Evolutionary conservation across 2,797 vertebrate genomes (phyloP), one percentile per base, ranked within the genome.

Genomic region (Lerista edwardsae): DNA sequence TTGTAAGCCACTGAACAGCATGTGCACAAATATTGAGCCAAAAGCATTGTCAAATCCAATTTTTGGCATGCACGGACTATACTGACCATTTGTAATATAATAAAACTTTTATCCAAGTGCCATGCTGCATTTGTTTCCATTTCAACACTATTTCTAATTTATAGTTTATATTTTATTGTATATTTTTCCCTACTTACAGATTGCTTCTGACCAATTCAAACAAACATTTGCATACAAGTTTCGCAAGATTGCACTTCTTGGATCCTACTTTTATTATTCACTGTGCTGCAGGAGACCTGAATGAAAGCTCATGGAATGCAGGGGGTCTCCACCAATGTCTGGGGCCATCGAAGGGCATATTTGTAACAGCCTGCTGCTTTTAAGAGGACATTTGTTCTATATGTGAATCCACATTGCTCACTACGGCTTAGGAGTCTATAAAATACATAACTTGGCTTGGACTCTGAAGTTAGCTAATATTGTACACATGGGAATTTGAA

Each of bases 371-470:
- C 69, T 0, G 0, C 7, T 80, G 69, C 57, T 76, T 41, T 34
- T 78, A 7, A 79, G 41, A 75, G 64, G 29, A 29, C 87, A 86
- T 88, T 93, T 87, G 89, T 80, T 85, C 86, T 84, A 89, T 3
- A 71, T 55, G 0, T 81, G 74, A 74, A 5, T 69, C 19, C 76
- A 0, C 5, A 14, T 64, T 39, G 61, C 61, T 87, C 83, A 68
- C 80, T 81, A 59, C 85, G 74, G 68, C 83, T 77, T 75, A 83
- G 41, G 83, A 91, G 78, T 92, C 68, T 74, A 79, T 75, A 82
- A 87, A 87, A 89, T 86, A 90, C 87, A 41, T 87, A 67, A 57
- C 88, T 89, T 57, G 11, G 57, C 80, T 64, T 34, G 61, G 82
- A 80, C 6, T 90, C 79, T 65, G 62, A 73, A 0, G 0, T 79